Evolutionary conservation across 1,140 invertebrate species (phyloP).

Genomic region (Aphis craccivora): DNA sequence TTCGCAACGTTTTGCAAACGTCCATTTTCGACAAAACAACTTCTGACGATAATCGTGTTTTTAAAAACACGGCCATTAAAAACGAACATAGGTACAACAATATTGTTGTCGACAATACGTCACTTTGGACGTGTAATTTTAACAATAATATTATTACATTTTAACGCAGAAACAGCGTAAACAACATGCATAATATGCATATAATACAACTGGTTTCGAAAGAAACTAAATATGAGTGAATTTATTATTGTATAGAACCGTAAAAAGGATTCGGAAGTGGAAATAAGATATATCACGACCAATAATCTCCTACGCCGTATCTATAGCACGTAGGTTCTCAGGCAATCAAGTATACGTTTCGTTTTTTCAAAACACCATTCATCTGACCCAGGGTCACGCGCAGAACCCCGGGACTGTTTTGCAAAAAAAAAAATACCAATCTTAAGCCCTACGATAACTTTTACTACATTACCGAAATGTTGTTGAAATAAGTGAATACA

Average conservation of each 20-base stretch:
- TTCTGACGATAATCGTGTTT: background rate
- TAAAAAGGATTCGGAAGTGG: background rate
- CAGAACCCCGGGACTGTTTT: background rate
- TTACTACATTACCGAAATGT: background rate
- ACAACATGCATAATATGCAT: background rate
- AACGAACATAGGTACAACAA: background rate
- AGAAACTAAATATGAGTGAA: background rate
- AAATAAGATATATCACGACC: background rate
- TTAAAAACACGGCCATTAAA: background rate
- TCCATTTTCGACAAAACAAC: background rate
- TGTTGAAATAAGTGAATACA: background rate
- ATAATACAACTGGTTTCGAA: background rate
- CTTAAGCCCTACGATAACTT: background rate
- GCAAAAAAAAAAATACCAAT: background rate
- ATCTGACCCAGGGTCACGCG: background rate
- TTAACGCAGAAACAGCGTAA: background rate
- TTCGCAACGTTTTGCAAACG: background rate
- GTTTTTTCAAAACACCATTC: background rate
- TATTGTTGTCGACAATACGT: background rate
- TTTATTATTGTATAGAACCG: background rate
- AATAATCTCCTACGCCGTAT: background rate
- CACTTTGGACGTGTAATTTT: background rate
- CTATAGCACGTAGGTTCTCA: no score
- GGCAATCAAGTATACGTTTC: background rate
- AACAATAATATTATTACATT: slow-evolving; percentile 3